Percentiles rank a stretch among this genome's conserved stretches.
Conservation (phyloP, 2,888 invertebrate genomes). For the Philaethria dido region DNA sequence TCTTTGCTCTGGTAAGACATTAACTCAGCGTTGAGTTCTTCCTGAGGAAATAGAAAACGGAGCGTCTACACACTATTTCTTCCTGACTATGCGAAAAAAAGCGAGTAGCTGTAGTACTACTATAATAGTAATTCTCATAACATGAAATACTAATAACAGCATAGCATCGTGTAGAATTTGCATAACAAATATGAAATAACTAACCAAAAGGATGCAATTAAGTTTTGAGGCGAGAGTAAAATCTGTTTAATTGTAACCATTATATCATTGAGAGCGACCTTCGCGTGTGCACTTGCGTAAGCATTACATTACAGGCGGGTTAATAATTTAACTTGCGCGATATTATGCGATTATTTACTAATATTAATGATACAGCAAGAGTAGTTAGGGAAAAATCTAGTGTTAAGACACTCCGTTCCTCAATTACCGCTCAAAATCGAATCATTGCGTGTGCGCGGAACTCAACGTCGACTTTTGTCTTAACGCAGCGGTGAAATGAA, state of each 20-base stretch:
- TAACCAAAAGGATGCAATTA: slow-evolving; percentile 49
- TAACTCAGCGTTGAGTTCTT: no score
- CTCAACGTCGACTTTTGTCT: no score
- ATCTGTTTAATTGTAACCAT: slow-evolving; percentile 47
- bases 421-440: no score
- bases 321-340: slow-evolving; percentile 14
- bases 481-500: no score
- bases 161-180: slow-evolving; percentile 32
- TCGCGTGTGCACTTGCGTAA: slow-evolving; percentile 51
- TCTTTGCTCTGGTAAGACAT: no score
- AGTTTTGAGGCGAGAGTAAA: slow-evolving; percentile 46
- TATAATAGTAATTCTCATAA: slow-evolving; percentile 13
- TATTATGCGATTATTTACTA: slow-evolving; percentile 4
- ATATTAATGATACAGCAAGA: neutral
- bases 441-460: no score
- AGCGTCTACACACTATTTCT: no score
- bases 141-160: slow-evolving; percentile 30
- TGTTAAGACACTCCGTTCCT: no score
- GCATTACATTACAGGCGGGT: slow-evolving; percentile 38
- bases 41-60: no score
- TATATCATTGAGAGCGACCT: slow-evolving; percentile 49
- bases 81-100: no score
- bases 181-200: slow-evolving; percentile 37
- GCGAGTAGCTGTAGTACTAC: slow-evolving; percentile 9
- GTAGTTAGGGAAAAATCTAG: no score